Conservation (phyloP, 2,113 vertebrate genomes). For the Myiopsitta monachus region DNA sequence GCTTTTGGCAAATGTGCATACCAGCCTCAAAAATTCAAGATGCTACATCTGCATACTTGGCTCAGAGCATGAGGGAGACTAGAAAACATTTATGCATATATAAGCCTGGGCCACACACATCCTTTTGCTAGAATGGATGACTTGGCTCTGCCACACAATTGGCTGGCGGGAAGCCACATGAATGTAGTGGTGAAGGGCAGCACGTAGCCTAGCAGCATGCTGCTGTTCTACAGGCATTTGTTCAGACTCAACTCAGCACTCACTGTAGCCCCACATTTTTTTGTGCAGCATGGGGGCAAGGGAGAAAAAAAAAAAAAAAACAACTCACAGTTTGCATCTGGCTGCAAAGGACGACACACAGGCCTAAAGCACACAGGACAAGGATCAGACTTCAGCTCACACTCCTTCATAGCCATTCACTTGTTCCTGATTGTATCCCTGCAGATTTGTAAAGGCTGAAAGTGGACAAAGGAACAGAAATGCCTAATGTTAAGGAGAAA, state of each 20-base stretch:
- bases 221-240: background rate
- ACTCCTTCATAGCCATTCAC: background rate
- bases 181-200: background rate
- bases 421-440: background rate
- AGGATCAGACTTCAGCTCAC: background rate
- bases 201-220: background rate
- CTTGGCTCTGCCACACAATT: background rate
- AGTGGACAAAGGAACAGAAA: background rate
- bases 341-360: background rate
- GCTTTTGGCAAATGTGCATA: background rate
- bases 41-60: background rate
- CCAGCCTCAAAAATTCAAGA: background rate
- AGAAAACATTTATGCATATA: background rate
- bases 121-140: background rate
- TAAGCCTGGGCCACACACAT: background rate
- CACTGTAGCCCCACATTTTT: background rate
- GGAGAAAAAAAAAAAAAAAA: accelerated
- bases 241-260: background rate
- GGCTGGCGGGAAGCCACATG: background rate
- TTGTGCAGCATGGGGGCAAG: background rate
- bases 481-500: background rate
- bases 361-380: accelerated
- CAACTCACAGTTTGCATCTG: background rate
- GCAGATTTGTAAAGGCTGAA: background rate
- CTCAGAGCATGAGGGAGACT: accelerated